These are phyloP conservation scores for Dolichomitus sp. DNA, from an alignment of 2,888 invertebrate genomes.

Conservation along the genomic window DNA sequence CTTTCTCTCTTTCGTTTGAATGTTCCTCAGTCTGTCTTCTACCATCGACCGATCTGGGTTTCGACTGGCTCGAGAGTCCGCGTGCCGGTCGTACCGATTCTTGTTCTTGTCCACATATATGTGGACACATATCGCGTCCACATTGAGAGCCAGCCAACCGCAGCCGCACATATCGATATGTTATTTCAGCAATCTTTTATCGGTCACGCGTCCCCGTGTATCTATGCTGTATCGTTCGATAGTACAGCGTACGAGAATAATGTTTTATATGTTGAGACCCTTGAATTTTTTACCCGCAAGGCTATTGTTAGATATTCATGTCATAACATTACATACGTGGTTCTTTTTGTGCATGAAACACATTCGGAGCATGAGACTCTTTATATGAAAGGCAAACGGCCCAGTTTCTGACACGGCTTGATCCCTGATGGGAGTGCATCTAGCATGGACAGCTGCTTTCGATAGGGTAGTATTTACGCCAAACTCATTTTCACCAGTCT, in stretches of 20 bases:
- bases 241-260: not conserved
- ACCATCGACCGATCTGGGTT: slow-evolving; percentile 10
- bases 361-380: not conserved
- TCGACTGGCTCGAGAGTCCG: slow-evolving; percentile 27
- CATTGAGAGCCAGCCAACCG: slow-evolving; percentile 32
- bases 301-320: slow-evolving; percentile 14
- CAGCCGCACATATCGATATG: slow-evolving; percentile 70
- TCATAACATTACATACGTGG: not conserved
- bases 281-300: slow-evolving; percentile 19
- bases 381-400: not conserved
- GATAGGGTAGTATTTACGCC: too few species aligned
- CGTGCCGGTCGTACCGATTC: slow-evolving; percentile 33
- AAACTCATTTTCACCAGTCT: too few species aligned
- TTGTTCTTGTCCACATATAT: not conserved
- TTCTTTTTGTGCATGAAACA: not conserved
- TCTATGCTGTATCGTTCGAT: slow-evolving; percentile 11
- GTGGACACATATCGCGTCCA: not conserved
- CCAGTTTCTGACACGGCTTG: too few species aligned
- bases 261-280: not conserved
- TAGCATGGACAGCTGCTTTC: too few species aligned
- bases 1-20: slow-evolving; percentile 11
- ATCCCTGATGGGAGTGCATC: too few species aligned
- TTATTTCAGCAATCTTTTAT: slow-evolving; percentile 74
- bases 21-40: slow-evolving; percentile 26
- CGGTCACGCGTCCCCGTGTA: slow-evolving; percentile 43